Evolutionary conservation across 1,140 invertebrate genomes (phyloP), one percentile per base, ranked within the genome.

Genomic region (Rhagoletis zephyria): DNA sequence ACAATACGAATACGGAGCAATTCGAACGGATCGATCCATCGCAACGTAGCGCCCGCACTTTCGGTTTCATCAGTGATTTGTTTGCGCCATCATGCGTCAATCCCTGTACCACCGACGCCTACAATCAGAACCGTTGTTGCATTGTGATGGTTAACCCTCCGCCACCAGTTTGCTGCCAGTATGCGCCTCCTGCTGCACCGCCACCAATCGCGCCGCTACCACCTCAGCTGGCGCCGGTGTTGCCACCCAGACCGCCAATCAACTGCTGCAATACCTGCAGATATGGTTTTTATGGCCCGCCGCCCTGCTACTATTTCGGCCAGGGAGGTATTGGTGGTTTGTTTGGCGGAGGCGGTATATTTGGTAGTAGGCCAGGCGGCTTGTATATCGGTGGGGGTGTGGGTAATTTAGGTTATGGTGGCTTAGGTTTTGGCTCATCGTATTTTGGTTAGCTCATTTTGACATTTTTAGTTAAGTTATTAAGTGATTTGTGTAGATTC

Each of bases 261-360:
- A 90, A 90, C 61, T 92, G 91, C 65, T 92, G 91, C 85, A 91
- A 89, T 67, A 90, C 90, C 6, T 89, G 91, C 16, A 90, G 90
- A 10, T 92, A 89, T 64, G 90, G 90, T 3, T 92, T 91, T 88
- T 92, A 91, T 81, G 91, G 91, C 0, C 91, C 91, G 45, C 91
- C 90, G n/a, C 91, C 91, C 5, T 92, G 91, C 61, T 86, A 88
- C 19, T 90, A 89, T 65, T 90, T 88, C 60, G 88, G 87, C 30
- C 10, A 10, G 51, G 51, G 51, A 56, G 74, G 45, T 1, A 30
- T 16, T 56, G 74, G 74, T 19, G 61, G 30, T 30, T 40, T 45
- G 4, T 4, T 77, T 16, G 42, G 87, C 30, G 42, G 77, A 70
- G 61, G 87, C 2, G 45, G 61, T 85, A 12, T 85, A 5, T 7